A percentile compares a stretch with the other conserved stretches of the same genome.
Conservation (phyloP, 2,888 invertebrate genomes). For the Andrena chrysosceles region DNA sequence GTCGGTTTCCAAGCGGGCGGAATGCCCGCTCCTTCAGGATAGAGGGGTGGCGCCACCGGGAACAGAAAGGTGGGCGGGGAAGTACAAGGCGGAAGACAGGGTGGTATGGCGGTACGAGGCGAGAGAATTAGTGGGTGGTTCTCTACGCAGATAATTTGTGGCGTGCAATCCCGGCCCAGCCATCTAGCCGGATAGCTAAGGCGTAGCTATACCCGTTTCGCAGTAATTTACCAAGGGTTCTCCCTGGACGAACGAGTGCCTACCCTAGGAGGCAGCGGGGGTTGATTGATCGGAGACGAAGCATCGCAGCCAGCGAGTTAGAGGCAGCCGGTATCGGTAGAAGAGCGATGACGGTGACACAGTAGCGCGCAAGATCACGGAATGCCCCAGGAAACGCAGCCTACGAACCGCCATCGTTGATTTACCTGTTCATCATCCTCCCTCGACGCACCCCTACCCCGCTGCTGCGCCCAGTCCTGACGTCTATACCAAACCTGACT, state of each 20-base stretch:
- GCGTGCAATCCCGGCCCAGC: slow-evolving; percentile 67
- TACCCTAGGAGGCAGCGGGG: slow-evolving; percentile 43
- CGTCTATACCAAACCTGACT: slow-evolving; percentile 24
- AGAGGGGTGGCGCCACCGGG: slow-evolving; percentile 29
- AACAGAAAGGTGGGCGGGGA: slow-evolving; percentile 41
- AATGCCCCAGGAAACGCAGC: slow-evolving; percentile 29
- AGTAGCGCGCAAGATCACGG: background rate
- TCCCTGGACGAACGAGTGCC: slow-evolving; percentile 34
- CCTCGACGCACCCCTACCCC: background rate
- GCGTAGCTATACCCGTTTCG: slow-evolving; percentile 65
- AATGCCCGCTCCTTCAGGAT: slow-evolving; percentile 17
- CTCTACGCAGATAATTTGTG: slow-evolving; percentile 73
- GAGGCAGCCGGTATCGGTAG: background rate
- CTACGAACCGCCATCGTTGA: slow-evolving; percentile 18
- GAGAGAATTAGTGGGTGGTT: slow-evolving; percentile 70
- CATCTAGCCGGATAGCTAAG: slow-evolving; percentile 68
- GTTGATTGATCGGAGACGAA: slow-evolving; percentile 72
- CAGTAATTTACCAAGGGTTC: slow-evolving; percentile 68
- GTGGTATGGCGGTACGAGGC: slow-evolving; percentile 43
- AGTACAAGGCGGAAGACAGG: slow-evolving; percentile 44
- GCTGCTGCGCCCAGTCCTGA: background rate
- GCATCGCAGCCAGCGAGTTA: slow-evolving; percentile 33
- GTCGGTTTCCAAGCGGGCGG: background rate
- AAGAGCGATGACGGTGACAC: background rate
- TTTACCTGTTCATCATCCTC: slow-evolving; percentile 40